These are phyloP conservation scores for Psettodes erumei DNA, from an alignment of 2,113 vertebrate genomes.

Conservation along the genomic window DNA sequence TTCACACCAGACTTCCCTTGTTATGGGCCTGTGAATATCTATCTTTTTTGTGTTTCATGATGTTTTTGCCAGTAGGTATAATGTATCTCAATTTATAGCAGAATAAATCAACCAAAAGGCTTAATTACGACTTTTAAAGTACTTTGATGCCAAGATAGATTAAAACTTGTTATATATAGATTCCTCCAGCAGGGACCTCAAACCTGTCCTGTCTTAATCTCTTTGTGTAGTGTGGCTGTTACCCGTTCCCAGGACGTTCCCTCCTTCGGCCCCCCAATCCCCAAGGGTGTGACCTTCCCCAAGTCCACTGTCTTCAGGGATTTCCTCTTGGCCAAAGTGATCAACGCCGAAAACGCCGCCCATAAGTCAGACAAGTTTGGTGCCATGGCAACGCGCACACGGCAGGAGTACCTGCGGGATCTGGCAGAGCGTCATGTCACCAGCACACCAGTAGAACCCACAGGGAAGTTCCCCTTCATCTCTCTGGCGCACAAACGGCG, in stretches of 20 bases:
- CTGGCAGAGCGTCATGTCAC: slow-evolving; percentile 96
- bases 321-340: slow-evolving; percentile 96
- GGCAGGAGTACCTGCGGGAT: slow-evolving; percentile 96
- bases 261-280: slow-evolving; percentile 94
- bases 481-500: slow-evolving; percentile 95
- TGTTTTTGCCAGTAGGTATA: not conserved
- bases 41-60: no score
- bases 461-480: slow-evolving; percentile 96
- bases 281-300: slow-evolving; percentile 94
- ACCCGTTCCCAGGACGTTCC: slow-evolving; percentile 96
- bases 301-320: slow-evolving; percentile 98
- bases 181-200: not conserved
- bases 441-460: slow-evolving; percentile 92
- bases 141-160: not conserved
- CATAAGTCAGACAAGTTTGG: slow-evolving; percentile 97
- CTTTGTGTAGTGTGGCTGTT: slow-evolving; percentile 88
- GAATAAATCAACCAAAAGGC: not conserved
- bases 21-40: not conserved
- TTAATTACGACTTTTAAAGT: not conserved
- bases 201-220: not conserved
- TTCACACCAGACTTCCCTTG: not conserved
- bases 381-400: slow-evolving; percentile 95
- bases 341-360: slow-evolving; percentile 96
- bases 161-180: not conserved
- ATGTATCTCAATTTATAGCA: not conserved